Conservation (phyloP, 2,888 invertebrate genomes). For the Eristalinus aeneus region DNA sequence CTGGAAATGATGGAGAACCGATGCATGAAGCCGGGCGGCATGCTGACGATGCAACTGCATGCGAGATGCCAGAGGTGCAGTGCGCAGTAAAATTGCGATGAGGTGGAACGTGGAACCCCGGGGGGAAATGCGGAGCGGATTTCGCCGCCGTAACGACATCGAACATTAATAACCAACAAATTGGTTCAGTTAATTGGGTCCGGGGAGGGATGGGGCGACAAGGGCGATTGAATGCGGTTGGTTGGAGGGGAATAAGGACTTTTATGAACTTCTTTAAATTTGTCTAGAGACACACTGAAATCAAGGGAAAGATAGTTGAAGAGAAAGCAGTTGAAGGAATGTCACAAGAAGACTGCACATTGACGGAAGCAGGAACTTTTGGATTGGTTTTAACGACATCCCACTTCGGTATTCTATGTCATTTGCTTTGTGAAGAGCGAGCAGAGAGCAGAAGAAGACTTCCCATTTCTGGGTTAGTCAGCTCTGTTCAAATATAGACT, state of each 20-base stretch:
- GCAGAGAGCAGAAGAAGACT: too few relatives aligned
- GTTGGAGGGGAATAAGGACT: background rate
- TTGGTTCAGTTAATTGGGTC: conserved; percentile 35
- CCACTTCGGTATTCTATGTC: too few relatives aligned
- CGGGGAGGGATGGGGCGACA: background rate
- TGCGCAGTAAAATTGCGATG: conserved; percentile 30
- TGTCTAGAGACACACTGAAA: too few relatives aligned
- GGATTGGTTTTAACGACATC: too few relatives aligned
- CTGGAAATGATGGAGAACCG: conserved; percentile 59
- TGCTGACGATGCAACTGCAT: conserved; percentile 4
- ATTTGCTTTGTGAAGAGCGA: too few relatives aligned
- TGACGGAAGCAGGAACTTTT: too few relatives aligned
- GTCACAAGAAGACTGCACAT: too few relatives aligned
- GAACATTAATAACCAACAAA: conserved; percentile 52
- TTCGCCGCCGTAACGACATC: conserved; percentile 21
- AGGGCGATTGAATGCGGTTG: background rate
- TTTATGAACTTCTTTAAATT: background rate
- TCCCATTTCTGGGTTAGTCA: too few relatives aligned
- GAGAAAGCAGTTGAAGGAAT: too few relatives aligned
- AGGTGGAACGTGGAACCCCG: conserved; percentile 11
- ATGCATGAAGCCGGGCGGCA: conserved; percentile 10
- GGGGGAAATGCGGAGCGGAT: conserved; percentile 11
- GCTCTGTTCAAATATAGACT: too few relatives aligned
- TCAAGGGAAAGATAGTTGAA: too few relatives aligned
- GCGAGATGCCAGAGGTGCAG: background rate